Evolutionary conservation across 2,888 invertebrate genomes (phyloP), one percentile per base, ranked within the genome.

Genomic region (Heliconius cydno): DNA sequence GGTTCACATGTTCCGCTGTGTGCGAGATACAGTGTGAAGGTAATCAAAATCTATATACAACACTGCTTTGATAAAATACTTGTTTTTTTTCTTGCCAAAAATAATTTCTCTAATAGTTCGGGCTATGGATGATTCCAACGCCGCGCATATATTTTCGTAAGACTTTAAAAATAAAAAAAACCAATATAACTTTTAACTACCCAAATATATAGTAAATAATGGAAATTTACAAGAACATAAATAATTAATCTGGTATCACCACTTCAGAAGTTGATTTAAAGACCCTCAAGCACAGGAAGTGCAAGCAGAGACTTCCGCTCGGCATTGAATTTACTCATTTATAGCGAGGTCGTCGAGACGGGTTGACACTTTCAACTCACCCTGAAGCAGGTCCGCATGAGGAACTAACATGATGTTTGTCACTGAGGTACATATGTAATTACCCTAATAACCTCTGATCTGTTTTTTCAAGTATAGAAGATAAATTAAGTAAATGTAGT

Each of bases 311-410:
- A 76, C 68, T 85, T 87, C 87, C 87, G 86, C 85, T 83, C 85
- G 87, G 86, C 92, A 93, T 93, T 93, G 92, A 85, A 84, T 84
- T 84, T 85, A 83, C 79, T 82, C 84, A 83, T 84, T 80, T 85
- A 85, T 86, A 86, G 88, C 92, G 88, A 93, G 92, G 93, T 84
- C 90, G 85, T 79, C 86, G 10, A 84, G 84, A 84, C 87, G 79
- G 76, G 83, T 86, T 88, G 88, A 87, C 87, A 89, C 90, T 90
- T 89, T 91, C 88, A 85, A 89, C 84, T 85, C 85, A 87, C 88
- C 84, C 84, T 88, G 82, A 79, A 81, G 81, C 82, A 82, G 87
- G 86, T 88, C 89, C 86, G 86, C 82, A 83, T 77, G 83, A 88
- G 89, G 89, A 89, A 90, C 86, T 79, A 80, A 81, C 78, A 73